Conservation (phyloP, 2,888 invertebrate genomes). For the Pecten maximus region DNA sequence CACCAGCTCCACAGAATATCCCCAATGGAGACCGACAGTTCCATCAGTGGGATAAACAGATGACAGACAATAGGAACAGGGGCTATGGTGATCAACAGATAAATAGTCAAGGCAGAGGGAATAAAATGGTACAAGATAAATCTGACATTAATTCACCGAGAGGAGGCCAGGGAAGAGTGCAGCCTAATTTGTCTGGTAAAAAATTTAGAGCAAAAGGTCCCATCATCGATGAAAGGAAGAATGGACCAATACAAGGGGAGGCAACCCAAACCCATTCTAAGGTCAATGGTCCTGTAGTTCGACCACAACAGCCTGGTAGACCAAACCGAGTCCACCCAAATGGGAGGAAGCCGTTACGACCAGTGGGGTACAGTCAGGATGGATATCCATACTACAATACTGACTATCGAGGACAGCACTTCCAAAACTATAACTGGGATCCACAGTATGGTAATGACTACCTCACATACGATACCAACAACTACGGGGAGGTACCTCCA, state of each 20-base stretch:
- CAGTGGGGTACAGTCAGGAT: neutral
- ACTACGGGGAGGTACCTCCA: neutral
- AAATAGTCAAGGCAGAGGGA: neutral
- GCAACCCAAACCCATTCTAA: neutral
- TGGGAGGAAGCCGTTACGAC: neutral
- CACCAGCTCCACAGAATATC: conserved; percentile 10
- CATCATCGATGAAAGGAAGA: neutral
- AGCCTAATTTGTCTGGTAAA: neutral
- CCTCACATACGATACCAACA: neutral
- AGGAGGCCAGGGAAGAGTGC: neutral
- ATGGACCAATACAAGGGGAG: conserved; percentile 7
- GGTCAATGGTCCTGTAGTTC: neutral
- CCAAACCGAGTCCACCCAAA: neutral
- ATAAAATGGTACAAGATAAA: neutral
- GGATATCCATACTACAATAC: conserved; percentile 10
- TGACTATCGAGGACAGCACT: neutral
- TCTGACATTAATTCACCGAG: neutral
- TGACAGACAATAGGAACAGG: neutral
- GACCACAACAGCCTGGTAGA: conserved; percentile 5
- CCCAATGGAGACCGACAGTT: neutral
- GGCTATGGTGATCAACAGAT: neutral
- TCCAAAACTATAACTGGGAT: conserved; percentile 26
- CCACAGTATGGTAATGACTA: neutral
- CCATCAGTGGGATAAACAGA: neutral
- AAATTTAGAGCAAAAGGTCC: neutral